Evolutionary conservation across 2,797 vertebrate species (phyloP).

Genomic region (Pampus argenteus): DNA sequence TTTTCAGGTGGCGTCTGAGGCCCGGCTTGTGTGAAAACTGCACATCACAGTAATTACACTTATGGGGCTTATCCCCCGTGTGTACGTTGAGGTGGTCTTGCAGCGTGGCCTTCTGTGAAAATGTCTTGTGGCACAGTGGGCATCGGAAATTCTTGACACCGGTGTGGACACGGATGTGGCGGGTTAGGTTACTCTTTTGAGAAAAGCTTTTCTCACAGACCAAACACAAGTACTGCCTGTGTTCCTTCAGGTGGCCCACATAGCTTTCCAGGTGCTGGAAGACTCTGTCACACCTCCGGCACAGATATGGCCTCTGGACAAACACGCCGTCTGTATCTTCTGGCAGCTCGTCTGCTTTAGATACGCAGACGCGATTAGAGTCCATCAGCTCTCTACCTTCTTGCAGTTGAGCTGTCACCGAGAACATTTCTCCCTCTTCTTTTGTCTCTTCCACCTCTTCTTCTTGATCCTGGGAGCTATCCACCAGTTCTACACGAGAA

Average conservation of each 20-base stretch:
- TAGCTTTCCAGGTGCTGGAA: conserved; percentile 80
- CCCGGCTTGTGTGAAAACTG: conserved; percentile 68
- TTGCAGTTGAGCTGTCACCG: conserved; percentile 28
- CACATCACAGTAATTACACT: conserved; percentile 67
- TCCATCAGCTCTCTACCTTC: conserved; percentile 19
- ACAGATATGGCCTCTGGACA: conserved; percentile 77
- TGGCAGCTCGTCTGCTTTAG: conserved; percentile 32
- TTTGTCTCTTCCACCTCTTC: conserved; percentile 2
- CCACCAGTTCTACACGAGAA: conserved; percentile 17
- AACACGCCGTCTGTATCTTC: not conserved
- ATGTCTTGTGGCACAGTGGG: conserved; percentile 78
- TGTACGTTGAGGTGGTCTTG: conserved; percentile 81
- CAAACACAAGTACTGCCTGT: conserved; percentile 77
- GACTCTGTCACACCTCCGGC: conserved; percentile 75
- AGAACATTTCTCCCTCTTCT: conserved; percentile 24
- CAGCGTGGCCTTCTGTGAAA: conserved; percentile 75
- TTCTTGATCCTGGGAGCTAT: conserved; percentile 31
- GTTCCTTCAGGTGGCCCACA: conserved; percentile 78
- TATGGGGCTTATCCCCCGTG: conserved; percentile 64
- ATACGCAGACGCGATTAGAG: not conserved
- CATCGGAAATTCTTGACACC: conserved; percentile 80
- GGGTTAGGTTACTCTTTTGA: conserved; percentile 75
- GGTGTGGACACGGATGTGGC: conserved; percentile 70
- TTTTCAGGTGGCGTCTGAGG: conserved; percentile 74
- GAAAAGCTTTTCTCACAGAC: conserved; percentile 79